Conservation (phyloP, 1,140 invertebrate genomes). For the Atta texana region DNA sequence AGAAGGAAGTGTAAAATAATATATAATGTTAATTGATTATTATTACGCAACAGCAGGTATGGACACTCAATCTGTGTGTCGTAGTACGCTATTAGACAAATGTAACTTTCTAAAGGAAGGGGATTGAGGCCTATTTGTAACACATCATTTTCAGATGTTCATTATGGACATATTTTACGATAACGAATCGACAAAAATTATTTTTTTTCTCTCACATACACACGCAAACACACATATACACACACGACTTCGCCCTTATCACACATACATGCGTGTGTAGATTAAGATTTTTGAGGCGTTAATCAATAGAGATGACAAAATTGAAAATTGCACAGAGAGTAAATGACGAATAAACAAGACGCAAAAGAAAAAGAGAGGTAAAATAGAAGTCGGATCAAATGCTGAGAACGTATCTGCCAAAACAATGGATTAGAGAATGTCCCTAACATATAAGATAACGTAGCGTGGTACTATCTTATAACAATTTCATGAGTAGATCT, state of each 20-base stretch:
- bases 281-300: constrained; percentile 30
- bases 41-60: constrained; percentile 77
- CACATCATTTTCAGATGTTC: constrained; percentile 69
- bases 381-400: constrained; percentile 21
- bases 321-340: constrained; percentile 28
- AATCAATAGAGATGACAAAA: constrained; percentile 41
- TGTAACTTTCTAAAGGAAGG: constrained; percentile 80
- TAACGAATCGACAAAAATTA: constrained; percentile 71
- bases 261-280: constrained; percentile 24
- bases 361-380: constrained; percentile 40
- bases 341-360: constrained; percentile 65
- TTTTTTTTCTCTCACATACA: constrained; percentile 54
- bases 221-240: constrained; percentile 13
- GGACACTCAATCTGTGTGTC: constrained; percentile 78
- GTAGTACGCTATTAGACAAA: constrained; percentile 80
- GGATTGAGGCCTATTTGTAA: constrained; percentile 79
- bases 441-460: constrained; percentile 71
- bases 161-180: constrained; percentile 71
- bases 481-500: constrained; percentile 67
- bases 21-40: constrained; percentile 82
- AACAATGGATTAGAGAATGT: constrained; percentile 66
- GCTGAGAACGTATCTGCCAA: constrained; percentile 69
- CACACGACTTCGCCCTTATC: constrained; percentile 44
- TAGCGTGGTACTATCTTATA: constrained; percentile 69
- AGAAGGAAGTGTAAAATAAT: constrained; percentile 81